Percentiles rank a stretch among this genome's conserved stretches.
Conservation (phyloP, 2,888 invertebrate genomes). For the Strigamia crassipes region DNA sequence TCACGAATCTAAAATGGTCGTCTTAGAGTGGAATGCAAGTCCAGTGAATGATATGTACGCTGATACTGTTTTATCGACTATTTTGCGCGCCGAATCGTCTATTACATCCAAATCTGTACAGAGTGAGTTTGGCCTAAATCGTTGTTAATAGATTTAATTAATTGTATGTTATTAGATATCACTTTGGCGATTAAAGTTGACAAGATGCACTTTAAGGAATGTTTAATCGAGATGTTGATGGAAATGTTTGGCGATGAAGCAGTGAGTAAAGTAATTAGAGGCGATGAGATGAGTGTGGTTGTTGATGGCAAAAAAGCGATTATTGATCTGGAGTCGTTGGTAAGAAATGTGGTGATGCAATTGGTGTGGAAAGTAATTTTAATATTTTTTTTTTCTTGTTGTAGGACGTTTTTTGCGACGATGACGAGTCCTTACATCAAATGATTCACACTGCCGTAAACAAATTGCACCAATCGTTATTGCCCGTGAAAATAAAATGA, state of each 20-base stretch:
- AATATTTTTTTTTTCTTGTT: conserved; percentile 52
- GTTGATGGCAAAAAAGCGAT: conserved; percentile 84
- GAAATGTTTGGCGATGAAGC: conserved; percentile 96
- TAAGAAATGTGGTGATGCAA: conserved; percentile 57
- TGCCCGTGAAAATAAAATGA: conserved; percentile 53
- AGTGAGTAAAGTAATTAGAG: conserved; percentile 90
- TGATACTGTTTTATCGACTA: conserved; percentile 87
- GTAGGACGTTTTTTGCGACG: conserved; percentile 78
- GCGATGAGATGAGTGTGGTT: conserved; percentile 81
- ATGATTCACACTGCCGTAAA: conserved; percentile 82
- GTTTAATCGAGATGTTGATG: conserved; percentile 83
- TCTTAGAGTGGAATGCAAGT: conserved; percentile 92
- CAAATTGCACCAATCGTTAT: conserved; percentile 80
- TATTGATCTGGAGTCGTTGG: conserved; percentile 80
- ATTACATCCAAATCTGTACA: not conserved
- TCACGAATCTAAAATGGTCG: conserved; percentile 79
- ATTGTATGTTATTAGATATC: not conserved
- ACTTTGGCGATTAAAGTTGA: conserved; percentile 69
- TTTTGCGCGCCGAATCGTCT: conserved; percentile 79
- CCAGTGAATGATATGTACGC: conserved; percentile 98
- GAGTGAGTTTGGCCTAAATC: not conserved
- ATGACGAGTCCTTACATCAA: conserved; percentile 80
- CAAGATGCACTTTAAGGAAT: conserved; percentile 89
- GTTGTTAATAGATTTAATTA: no score
- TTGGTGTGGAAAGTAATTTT: conserved; percentile 1